These are phyloP conservation scores for Escarpia spicata DNA, from an alignment of 2,888 invertebrate species.

Conservation along the genomic window DNA sequence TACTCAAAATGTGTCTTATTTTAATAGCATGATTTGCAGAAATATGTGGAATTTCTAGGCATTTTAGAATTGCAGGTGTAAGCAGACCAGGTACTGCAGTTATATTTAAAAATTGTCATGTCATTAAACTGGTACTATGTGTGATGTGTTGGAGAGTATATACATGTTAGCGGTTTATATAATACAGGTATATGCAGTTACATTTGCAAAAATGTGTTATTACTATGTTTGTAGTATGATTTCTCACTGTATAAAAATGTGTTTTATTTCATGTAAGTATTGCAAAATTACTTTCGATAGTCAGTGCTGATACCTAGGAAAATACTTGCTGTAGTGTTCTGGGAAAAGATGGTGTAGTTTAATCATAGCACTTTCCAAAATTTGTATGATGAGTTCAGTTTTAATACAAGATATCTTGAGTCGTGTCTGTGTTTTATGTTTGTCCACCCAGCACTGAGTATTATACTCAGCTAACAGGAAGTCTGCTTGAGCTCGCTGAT, in stretches of 20 bases:
- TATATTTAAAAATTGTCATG: neutral
- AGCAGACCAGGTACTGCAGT: neutral
- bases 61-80: neutral
- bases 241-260: neutral
- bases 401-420: neutral
- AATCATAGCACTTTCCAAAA: neutral
- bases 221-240: neutral
- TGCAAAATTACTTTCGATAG: neutral
- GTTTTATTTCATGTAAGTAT: neutral
- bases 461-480: neutral
- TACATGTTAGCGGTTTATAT: neutral
- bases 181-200: neutral
- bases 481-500: conserved; percentile 5
- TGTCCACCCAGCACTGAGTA: neutral
- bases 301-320: neutral
- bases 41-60: neutral
- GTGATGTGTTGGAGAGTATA: neutral
- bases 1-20: too few species aligned
- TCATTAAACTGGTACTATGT: neutral
- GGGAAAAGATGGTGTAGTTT: neutral
- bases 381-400: neutral
- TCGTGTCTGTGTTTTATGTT: neutral
- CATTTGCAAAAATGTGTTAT: neutral
- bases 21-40: neutral
- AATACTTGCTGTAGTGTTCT: neutral